Percentiles rank a stretch among this genome's conserved stretches.
phyloP scores from a whole-genome alignment of 2,888 invertebrate genomes.

The Phengaris arion region DNA sequence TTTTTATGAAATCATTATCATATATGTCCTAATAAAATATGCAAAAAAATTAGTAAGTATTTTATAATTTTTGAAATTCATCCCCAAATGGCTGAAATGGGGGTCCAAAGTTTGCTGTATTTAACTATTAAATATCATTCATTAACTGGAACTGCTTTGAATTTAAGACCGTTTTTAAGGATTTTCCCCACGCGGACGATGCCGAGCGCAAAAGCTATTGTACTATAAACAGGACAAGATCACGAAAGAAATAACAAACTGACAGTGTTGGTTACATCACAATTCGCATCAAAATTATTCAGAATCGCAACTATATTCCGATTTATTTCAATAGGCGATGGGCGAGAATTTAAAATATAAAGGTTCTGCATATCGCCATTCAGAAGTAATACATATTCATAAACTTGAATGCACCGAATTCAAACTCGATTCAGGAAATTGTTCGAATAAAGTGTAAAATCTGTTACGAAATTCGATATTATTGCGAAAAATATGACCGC shows the following conservation, averaged over 20 bases:
- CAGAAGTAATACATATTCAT: conserved; percentile 23
- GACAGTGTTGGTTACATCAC: conserved; percentile 3
- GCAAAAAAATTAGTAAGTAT: no score
- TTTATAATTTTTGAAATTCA: no score
- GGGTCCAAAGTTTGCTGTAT: no score
- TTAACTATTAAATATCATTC: no score
- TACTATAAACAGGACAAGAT: not conserved
- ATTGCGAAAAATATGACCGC: conserved; percentile 1
- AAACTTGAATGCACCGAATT: not conserved
- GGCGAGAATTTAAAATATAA: conserved; percentile 16
- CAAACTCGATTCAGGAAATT: not conserved
- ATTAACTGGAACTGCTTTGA: no score
- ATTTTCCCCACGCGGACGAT: no score
- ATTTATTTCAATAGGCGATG: conserved; percentile 16
- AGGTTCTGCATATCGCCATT: conserved; percentile 14
- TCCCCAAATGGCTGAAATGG: no score
- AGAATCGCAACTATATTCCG: conserved; percentile 3
- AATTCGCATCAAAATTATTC: conserved; percentile 19
- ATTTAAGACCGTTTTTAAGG: no score
- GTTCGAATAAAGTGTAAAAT: conserved; percentile 3
- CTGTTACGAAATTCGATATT: not conserved
- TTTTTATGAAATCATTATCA: no score
- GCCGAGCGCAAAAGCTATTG: no score
- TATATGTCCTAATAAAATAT: no score
- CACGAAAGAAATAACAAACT: not conserved